Percentiles rank a stretch among this genome's conserved stretches.
Conservation (phyloP, 2,888 invertebrate genomes). For the Volucella bombylans region DNA sequence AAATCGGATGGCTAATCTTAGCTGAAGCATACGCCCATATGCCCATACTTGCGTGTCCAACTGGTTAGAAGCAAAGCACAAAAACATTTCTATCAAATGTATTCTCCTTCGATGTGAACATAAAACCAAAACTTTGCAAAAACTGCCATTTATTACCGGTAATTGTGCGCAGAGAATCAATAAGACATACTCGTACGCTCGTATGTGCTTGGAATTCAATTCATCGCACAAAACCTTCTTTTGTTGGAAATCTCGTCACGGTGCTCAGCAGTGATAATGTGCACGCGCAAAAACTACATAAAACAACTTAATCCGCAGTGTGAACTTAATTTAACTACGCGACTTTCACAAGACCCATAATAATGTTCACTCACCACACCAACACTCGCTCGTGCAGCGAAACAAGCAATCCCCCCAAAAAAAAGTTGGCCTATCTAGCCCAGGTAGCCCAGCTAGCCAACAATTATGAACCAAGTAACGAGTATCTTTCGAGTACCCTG, state of each 20-base stretch:
- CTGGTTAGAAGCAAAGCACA: conserved; percentile 3
- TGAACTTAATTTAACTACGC: conserved; percentile 48
- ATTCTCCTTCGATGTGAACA: not conserved
- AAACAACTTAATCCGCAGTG: conserved; percentile 29
- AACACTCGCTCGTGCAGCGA: not conserved
- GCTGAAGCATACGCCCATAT: too few relatives aligned
- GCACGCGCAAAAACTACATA: conserved; percentile 41
- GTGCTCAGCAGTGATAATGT: conserved; percentile 29
- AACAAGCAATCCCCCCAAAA: not conserved
- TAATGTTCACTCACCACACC: not conserved
- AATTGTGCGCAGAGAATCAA: not conserved
- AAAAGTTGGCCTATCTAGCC: conserved; percentile 8
- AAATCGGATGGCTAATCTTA: too few relatives aligned
- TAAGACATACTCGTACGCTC: not conserved
- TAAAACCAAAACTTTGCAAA: not conserved
- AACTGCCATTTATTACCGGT: not conserved
- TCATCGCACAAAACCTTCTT: conserved; percentile 23
- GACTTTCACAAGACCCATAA: conserved; percentile 64
- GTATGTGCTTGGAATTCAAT: conserved; percentile 24
- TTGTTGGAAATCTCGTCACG: conserved; percentile 40
- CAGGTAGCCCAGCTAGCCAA: conserved; percentile 26
- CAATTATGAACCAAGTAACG: conserved; percentile 22
- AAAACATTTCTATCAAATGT: not conserved
- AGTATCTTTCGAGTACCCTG: conserved; percentile 43
- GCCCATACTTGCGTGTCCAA: not conserved